phyloP scores from a whole-genome alignment of 1,140 invertebrate genomes.

The Heliconius himera region DNA sequence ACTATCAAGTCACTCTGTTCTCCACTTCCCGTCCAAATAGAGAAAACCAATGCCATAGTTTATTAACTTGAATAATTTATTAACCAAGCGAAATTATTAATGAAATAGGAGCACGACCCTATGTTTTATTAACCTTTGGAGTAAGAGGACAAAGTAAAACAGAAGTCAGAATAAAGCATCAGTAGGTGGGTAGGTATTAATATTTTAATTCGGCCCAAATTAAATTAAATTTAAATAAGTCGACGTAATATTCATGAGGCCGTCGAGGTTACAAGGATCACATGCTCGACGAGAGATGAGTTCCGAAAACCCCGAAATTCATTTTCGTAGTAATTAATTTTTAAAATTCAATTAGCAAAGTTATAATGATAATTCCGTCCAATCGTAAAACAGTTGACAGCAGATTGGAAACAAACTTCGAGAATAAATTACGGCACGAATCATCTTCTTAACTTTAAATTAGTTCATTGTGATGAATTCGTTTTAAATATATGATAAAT shows the following conservation, averaged over 20 bases:
- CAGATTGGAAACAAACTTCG: constrained; percentile 13
- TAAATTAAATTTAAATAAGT: constrained; percentile 16
- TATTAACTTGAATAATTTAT: no score
- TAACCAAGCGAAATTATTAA: not conserved
- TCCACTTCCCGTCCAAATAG: no score
- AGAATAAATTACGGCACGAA: constrained; percentile 5
- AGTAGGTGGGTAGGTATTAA: not conserved
- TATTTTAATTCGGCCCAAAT: constrained; percentile 8
- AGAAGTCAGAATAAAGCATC: constrained; percentile 5
- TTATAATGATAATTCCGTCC: constrained; percentile 42
- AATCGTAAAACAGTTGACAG: constrained; percentile 26
- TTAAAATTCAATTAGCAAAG: constrained; percentile 48
- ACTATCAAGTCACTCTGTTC: no score
- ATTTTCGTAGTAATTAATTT: constrained; percentile 46
- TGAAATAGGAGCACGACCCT: not conserved
- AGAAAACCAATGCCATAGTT: no score
- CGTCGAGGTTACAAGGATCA: constrained; percentile 18
- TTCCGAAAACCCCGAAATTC: constrained; percentile 34
- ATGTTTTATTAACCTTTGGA: not conserved
- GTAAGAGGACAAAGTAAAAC: constrained; percentile 5
- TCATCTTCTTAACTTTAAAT: constrained; percentile 12
- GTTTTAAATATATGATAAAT: not conserved
- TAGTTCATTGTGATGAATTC: constrained; percentile 1
- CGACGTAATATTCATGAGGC: constrained; percentile 25
- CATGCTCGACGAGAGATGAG: constrained; percentile 28